Evolutionary conservation across 92 coral and sea anemone genomes (phyloP).

Genomic region (Hydrozoanthus gracilis): DNA sequence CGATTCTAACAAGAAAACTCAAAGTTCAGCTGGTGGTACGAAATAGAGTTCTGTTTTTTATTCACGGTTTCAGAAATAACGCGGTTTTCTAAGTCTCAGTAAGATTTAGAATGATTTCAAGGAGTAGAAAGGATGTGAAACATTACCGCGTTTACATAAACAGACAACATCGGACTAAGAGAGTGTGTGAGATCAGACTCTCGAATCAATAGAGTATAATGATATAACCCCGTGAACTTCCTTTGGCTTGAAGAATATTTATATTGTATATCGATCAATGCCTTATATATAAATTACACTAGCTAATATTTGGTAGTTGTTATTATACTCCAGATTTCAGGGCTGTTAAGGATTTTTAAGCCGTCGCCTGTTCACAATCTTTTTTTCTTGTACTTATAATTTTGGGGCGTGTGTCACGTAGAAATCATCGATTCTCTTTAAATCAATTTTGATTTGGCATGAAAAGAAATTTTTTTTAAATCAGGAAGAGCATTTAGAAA

Average conservation of each 20-base stretch:
- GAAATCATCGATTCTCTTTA: too few relatives aligned
- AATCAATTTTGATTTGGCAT: too few relatives aligned
- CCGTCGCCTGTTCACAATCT: too few relatives aligned
- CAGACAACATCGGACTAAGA: not conserved
- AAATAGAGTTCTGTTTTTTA: not conserved
- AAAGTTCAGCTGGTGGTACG: not conserved
- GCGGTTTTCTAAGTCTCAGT: not conserved
- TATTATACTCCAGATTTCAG: not conserved
- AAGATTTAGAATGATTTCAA: not conserved
- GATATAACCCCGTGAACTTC: not conserved
- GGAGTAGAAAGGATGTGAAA: not conserved
- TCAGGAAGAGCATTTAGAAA: too few relatives aligned
- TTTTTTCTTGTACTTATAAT: too few relatives aligned
- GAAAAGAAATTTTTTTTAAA: too few relatives aligned
- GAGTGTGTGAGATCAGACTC: conserved; percentile 6
- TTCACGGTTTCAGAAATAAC: conserved; percentile 6
- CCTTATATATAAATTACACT: not conserved
- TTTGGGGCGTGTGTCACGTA: conserved; percentile 11
- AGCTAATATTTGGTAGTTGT: not conserved
- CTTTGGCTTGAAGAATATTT: too few relatives aligned
- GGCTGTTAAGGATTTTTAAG: not conserved
- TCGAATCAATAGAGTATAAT: not conserved
- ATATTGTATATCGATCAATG: too few relatives aligned
- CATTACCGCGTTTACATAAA: not conserved
- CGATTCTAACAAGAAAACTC: conserved; percentile 15